phyloP scores from a whole-genome alignment of 2,888 invertebrate genomes.

The Nomada fucata region DNA sequence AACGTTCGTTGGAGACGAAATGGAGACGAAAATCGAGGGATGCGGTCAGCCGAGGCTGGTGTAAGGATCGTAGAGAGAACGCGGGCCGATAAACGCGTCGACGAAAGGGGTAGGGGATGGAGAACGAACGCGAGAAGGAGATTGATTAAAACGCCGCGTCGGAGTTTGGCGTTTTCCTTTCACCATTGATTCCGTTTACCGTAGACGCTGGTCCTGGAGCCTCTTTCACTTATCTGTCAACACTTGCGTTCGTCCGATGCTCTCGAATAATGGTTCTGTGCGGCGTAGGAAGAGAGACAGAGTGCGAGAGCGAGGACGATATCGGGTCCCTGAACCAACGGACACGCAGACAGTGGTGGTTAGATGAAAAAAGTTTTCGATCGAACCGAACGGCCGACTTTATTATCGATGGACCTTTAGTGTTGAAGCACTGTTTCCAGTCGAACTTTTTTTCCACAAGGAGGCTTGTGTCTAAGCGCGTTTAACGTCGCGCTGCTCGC shows the following conservation, averaged over 20 bases:
- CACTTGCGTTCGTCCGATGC: constrained; percentile 68
- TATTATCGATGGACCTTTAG: constrained; percentile 57
- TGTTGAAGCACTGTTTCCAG: background rate
- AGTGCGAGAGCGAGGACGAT: background rate
- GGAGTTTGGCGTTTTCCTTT: constrained; percentile 73
- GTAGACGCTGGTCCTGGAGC: constrained; percentile 44
- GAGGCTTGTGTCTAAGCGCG: background rate
- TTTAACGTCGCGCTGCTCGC: too few species aligned
- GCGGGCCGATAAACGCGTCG: constrained; percentile 37
- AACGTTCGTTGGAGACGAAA: constrained; percentile 32
- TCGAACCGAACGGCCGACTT: constrained; percentile 64
- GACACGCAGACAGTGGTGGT: constrained; percentile 6
- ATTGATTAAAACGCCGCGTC: constrained; percentile 73
- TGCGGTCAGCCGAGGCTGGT: constrained; percentile 35
- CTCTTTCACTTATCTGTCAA: constrained; percentile 73
- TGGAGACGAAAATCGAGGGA: constrained; percentile 60
- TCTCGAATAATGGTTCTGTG: constrained; percentile 65
- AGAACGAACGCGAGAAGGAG: constrained; percentile 59
- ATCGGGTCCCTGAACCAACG: background rate
- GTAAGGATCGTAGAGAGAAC: constrained; percentile 8
- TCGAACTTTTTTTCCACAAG: constrained; percentile 30
- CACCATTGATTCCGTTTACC: constrained; percentile 69
- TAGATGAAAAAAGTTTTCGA: constrained; percentile 75
- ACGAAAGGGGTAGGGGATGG: background rate
- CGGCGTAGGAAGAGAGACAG: background rate